These are phyloP conservation scores for Hirundo rustica DNA, from an alignment of 2,797 vertebrate species.

Conservation along the genomic window DNA sequence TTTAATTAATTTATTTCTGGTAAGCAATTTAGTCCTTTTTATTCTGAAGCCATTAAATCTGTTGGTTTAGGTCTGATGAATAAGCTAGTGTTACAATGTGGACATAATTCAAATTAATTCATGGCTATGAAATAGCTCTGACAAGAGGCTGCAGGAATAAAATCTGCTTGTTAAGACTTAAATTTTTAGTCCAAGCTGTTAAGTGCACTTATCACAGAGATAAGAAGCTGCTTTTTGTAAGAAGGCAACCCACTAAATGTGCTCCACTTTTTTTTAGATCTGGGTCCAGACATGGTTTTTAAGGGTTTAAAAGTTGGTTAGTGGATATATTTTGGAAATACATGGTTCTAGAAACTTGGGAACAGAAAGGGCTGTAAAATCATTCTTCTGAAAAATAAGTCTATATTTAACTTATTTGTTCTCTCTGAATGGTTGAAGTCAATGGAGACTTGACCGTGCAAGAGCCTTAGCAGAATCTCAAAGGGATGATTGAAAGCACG, in stretches of 20 bases:
- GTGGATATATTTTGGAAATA: neutral
- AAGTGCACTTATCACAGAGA: neutral
- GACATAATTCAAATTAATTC: neutral
- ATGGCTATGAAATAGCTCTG: neutral
- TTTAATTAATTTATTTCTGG: neutral
- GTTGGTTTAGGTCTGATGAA: neutral
- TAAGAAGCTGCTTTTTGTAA: neutral
- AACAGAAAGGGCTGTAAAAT: neutral
- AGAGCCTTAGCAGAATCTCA: neutral
- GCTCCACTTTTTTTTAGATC: neutral
- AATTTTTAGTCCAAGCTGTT: neutral
- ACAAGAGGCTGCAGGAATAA: neutral
- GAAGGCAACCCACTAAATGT: neutral
- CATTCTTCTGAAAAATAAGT: neutral
- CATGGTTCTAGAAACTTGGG: fast-evolving
- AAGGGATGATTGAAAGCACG: neutral
- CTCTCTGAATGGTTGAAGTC: neutral
- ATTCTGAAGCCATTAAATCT: neutral
- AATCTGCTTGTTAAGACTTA: neutral
- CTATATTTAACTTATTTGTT: neutral
- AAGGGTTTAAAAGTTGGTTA: neutral
- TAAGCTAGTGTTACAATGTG: neutral
- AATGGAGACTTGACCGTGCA: neutral
- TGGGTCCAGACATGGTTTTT: neutral
- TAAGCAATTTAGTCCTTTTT: neutral